Conservation (phyloP, 2,797 vertebrate species). For the Esox lucius region DNA sequence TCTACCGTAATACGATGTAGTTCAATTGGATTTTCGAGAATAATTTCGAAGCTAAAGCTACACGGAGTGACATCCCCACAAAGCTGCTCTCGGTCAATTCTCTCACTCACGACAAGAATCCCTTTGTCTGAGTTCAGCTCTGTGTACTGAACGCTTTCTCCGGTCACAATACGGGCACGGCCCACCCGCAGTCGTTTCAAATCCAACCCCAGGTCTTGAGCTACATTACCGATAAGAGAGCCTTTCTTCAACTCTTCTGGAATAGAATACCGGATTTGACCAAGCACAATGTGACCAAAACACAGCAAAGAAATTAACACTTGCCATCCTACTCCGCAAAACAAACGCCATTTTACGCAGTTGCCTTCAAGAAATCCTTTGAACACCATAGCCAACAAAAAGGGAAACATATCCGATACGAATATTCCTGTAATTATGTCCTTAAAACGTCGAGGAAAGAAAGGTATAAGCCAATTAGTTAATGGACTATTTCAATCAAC, state of each 20-base stretch:
- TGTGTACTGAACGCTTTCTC: no score
- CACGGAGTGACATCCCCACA: slow-evolving; percentile 43
- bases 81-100: slow-evolving; percentile 52
- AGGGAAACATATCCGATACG: no score
- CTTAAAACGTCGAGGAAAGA: no score
- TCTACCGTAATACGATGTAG: slow-evolving; percentile 55
- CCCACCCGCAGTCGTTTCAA: slow-evolving; percentile 39
- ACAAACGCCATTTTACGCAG: slow-evolving; percentile 47
- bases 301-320: background rate
- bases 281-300: slow-evolving; percentile 1
- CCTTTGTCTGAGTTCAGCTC: no score
- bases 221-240: slow-evolving; percentile 46
- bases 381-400: background rate
- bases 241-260: slow-evolving; percentile 51
- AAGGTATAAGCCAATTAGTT: no score
- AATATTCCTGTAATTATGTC: no score
- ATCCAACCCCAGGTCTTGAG: slow-evolving; percentile 48
- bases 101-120: slow-evolving; percentile 50
- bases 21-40: slow-evolving; percentile 52
- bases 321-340: slow-evolving; percentile 44
- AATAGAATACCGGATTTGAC: slow-evolving; percentile 51
- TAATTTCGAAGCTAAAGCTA: slow-evolving; percentile 47
- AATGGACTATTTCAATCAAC: no score
- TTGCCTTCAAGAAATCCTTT: background rate
- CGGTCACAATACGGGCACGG: no score